A percentile compares a stretch with the other conserved stretches of the same genome.
These are phyloP conservation scores for Dryobotodes eremita DNA, from an alignment of 2,888 invertebrate genomes.

Conservation along the genomic window DNA sequence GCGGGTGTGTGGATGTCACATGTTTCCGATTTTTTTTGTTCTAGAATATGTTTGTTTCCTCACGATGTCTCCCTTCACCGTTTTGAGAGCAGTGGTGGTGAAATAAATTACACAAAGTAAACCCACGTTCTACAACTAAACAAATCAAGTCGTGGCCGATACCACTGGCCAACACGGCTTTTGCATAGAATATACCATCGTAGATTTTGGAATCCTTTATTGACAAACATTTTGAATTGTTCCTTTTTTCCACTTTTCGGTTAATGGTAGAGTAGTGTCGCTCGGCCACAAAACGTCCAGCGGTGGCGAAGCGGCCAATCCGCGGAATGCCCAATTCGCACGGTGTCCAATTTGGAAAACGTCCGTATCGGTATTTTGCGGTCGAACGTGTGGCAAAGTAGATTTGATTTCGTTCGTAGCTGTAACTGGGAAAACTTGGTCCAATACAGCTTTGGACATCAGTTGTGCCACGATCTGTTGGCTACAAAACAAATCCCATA, in stretches of 20 bases:
- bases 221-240: constrained; percentile 22
- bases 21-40: not conserved
- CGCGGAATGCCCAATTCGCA: constrained; percentile 41
- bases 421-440: not conserved
- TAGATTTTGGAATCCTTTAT: not conserved
- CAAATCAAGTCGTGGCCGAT: not conserved
- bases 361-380: constrained; percentile 12
- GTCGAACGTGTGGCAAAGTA: constrained; percentile 26
- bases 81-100: not conserved
- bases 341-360: constrained; percentile 29
- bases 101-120: not conserved
- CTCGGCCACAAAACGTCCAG: constrained; percentile 23
- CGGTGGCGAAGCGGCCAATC: constrained; percentile 31
- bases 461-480: not conserved
- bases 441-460: not conserved
- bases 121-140: not conserved
- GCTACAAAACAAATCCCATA: not conserved
- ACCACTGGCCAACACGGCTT: too few relatives aligned
- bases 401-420: constrained; percentile 28
- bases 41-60: not conserved
- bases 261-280: not conserved
- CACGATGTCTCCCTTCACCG: not conserved
- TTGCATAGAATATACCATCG: not conserved
- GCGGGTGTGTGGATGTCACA: not conserved
- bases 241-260: not conserved